Evolutionary conservation across 2,797 vertebrate species (phyloP).

Genomic region (Acanthurus leucopareius): DNA sequence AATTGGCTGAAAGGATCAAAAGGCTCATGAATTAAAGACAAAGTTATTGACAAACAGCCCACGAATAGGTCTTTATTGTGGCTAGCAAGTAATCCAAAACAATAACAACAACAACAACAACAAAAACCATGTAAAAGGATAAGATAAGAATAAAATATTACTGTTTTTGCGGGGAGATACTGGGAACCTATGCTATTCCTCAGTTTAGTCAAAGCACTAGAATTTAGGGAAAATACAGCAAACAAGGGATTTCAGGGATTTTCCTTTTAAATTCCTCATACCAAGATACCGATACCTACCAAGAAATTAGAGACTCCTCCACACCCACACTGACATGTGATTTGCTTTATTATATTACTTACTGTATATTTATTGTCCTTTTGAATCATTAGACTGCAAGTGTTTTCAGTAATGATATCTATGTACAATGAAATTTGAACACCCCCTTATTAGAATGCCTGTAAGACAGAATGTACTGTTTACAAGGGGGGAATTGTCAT

Average conservation of each 20-base stretch:
- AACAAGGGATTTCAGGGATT: neutral
- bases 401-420: neutral
- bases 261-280: neutral
- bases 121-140: neutral
- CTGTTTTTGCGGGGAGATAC: neutral
- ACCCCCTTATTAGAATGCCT: neutral
- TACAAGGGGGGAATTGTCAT: neutral
- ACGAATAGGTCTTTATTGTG: neutral
- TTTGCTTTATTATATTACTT: neutral
- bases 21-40: too few species aligned
- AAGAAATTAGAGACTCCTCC: neutral
- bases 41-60: neutral
- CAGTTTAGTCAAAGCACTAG: neutral
- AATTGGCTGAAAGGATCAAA: too few species aligned
- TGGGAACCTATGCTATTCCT: neutral
- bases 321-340: neutral
- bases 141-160: neutral
- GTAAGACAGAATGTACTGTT: neutral
- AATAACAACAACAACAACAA: neutral
- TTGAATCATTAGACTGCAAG: neutral
- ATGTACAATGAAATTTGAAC: neutral
- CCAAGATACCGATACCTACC: neutral
- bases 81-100: neutral
- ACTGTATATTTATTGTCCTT: neutral
- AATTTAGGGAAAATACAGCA: neutral